A percentile compares a stretch with the other conserved stretches of the same genome.
Evolutionary conservation across 2,797 vertebrate species (phyloP).

Genomic region (Hapalemur alaotrensis): DNA sequence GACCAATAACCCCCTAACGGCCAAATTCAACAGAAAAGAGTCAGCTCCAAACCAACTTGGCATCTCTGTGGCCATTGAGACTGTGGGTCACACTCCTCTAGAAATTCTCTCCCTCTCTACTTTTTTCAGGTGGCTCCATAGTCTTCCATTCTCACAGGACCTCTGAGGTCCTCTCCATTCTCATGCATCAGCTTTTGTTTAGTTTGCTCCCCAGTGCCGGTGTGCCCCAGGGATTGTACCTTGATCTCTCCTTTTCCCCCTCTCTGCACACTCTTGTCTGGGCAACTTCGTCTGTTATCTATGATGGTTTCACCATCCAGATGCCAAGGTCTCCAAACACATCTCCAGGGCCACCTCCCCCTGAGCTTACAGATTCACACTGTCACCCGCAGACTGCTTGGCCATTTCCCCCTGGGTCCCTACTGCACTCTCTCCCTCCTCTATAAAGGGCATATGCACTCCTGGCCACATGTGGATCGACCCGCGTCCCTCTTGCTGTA

Average conservation of each 20-base stretch:
- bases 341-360: background rate
- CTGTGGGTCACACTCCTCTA: background rate
- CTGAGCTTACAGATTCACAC: background rate
- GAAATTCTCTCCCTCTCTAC: background rate
- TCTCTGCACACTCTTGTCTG: background rate
- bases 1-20: background rate
- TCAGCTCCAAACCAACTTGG: background rate
- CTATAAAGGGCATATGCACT: background rate
- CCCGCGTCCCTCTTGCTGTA: background rate
- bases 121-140: background rate
- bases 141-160: background rate
- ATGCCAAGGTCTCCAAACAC: background rate
- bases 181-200: background rate
- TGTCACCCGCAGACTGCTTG: background rate
- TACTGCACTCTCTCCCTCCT: background rate
- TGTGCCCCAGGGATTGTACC: background rate
- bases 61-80: background rate
- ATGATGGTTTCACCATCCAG: background rate
- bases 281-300: background rate
- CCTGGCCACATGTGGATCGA: background rate
- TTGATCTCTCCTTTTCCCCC: background rate
- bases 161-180: background rate
- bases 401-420: background rate
- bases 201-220: background rate
- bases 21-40: background rate